Base-by-base conservation (phyloP, 1,140 invertebrate genomes). In the Bactericera cockerelli region DNA sequence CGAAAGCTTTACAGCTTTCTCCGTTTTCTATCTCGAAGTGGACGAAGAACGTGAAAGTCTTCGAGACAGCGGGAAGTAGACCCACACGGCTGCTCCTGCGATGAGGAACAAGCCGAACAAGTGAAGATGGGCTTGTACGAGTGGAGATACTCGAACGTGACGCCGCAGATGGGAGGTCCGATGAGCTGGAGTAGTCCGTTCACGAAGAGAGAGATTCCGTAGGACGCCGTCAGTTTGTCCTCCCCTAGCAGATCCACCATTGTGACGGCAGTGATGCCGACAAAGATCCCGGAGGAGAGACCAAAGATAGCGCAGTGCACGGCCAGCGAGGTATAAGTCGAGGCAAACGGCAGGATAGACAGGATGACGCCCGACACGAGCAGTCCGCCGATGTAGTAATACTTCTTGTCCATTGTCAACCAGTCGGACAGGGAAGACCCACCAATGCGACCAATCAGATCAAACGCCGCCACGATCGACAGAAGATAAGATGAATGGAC, bases 221-320 rank as follows among this genome's bases (percentile, higher is more conserved):
- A 90, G 0, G 86, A 87, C 0, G 85, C 87, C 57, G 86, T 86
- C 1, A 91, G 67, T n/a, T 83, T 75, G 63, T 91, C 87, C 1
- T 82, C 81, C 0, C 87, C 87, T 1, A 91, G 67, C 79, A 88
- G 82, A 69, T 89, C 86, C 0, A 86, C 85, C 83, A 89, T 87
- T 0, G 89, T 85, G 25, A 89, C 81, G 1, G 87, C 86, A 1
- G 86, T 89, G 1, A 89, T 81, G 14, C 87, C 87, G 0, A 88
- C 83, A 67, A 89, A 89, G n/a, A 83, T 79, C n/a, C 87, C 87
- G 0, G 87, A 88, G 8, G 85, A 80, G 2, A 91, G 70, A 0
- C 87, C 87, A 67, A 89, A 89, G 1, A 86, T 66, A 1, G 80
- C 79, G 70, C 86, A 89, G 65, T 80, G 83, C 11, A 76, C 72